These are phyloP conservation scores for Drosophila persimilis DNA, from an alignment of 1,140 invertebrate genomes.

Conservation along the genomic window DNA sequence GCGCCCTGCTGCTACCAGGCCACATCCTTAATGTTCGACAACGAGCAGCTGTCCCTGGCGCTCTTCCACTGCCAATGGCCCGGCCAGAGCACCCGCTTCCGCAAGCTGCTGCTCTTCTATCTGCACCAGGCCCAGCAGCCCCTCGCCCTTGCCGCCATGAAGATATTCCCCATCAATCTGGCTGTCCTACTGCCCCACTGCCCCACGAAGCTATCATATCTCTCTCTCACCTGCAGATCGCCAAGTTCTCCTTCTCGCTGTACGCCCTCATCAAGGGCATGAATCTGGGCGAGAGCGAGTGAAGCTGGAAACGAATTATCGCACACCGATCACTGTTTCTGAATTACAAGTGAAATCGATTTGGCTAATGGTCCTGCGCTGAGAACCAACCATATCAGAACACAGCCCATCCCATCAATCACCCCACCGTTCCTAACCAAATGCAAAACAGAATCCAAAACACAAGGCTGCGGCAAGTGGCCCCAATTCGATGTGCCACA, in stretches of 20 bases:
- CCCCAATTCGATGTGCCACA: slow-evolving; percentile 49
- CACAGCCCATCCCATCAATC: background rate
- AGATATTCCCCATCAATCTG: slow-evolving; percentile 62
- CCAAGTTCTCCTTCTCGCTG: slow-evolving; percentile 62
- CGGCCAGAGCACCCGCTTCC: slow-evolving; percentile 45
- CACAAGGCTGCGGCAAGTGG: slow-evolving; percentile 20
- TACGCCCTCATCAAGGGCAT: slow-evolving; percentile 63
- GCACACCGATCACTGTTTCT: background rate
- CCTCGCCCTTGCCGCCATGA: slow-evolving; percentile 53
- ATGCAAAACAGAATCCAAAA: slow-evolving; percentile 10
- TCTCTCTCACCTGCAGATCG: slow-evolving; percentile 32
- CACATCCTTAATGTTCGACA: slow-evolving; percentile 50
- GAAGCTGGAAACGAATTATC: background rate
- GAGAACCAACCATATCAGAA: slow-evolving; percentile 5
- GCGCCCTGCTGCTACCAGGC: slow-evolving; percentile 61
- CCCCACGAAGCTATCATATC: too few species aligned
- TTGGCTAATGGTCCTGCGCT: slow-evolving; percentile 23
- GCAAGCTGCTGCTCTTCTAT: slow-evolving; percentile 56
- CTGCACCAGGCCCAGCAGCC: slow-evolving; percentile 54
- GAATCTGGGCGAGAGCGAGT: slow-evolving; percentile 50
- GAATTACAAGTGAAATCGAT: slow-evolving; percentile 45
- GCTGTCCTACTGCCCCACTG: background rate
- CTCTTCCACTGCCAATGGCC: slow-evolving; percentile 62
- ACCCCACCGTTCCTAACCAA: background rate
- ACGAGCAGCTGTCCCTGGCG: slow-evolving; percentile 33